A percentile compares a stretch with the other conserved stretches of the same genome.
phyloP scores from a whole-genome alignment of 2,113 vertebrate species.

The Lycaon pictus region DNA sequence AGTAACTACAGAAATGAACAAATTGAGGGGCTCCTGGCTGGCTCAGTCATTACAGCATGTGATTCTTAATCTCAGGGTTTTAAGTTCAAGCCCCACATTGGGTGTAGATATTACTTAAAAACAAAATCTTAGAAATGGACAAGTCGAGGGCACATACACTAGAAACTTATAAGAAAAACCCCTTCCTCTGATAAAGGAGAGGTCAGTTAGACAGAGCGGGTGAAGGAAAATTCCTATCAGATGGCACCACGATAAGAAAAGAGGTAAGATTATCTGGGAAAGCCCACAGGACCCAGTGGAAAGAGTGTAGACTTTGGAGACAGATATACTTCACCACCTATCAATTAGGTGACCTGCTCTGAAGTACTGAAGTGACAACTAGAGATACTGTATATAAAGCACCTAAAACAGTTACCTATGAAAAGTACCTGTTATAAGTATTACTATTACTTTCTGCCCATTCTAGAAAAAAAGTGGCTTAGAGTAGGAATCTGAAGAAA shows the following conservation, averaged over 20 bases:
- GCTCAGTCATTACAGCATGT: neutral
- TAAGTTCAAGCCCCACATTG: neutral
- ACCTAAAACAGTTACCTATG: neutral
- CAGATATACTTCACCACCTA: neutral
- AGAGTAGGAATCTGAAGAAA: neutral
- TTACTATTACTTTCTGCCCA: neutral
- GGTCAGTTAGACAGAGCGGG: neutral
- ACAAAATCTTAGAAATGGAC: neutral
- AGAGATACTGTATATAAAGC: neutral
- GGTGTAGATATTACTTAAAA: neutral
- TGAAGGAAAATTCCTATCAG: neutral
- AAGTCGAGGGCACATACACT: neutral
- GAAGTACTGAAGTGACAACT: constrained; percentile 11
- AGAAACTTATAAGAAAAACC: neutral
- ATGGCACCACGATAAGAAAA: neutral
- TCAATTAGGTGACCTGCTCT: neutral
- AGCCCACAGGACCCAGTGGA: neutral
- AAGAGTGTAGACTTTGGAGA: neutral
- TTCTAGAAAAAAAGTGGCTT: neutral
- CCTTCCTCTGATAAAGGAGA: neutral
- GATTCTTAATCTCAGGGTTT: neutral
- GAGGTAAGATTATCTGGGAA: neutral
- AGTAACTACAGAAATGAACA: neutral
- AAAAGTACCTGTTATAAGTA: neutral
- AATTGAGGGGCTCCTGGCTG: neutral